Evolutionary conservation across 2,888 invertebrate species (phyloP).

Genomic region (Blomia tropicalis): DNA sequence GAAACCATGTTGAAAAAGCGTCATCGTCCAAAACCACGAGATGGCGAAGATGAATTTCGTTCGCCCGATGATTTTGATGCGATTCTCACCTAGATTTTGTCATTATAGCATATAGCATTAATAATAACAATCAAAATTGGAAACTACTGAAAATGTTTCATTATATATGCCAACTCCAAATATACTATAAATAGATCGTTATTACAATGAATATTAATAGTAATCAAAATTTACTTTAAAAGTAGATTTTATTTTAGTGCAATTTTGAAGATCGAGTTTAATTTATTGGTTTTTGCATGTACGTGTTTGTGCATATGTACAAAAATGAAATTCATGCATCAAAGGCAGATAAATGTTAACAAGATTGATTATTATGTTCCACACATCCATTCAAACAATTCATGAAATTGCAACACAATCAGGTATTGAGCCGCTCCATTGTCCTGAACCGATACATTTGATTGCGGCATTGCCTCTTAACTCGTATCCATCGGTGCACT

Average conservation of each 20-base stretch:
- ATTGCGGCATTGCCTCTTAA: conserved; percentile 60
- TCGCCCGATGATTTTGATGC: conserved; percentile 5
- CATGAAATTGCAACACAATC: conserved; percentile 41
- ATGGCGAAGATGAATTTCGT: neutral
- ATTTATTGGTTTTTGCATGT: no score
- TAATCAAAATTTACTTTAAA: no score
- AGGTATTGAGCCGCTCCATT: conserved; percentile 71
- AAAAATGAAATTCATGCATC: neutral
- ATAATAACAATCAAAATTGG: no score
- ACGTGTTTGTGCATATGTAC: neutral
- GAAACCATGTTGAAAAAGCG: neutral
- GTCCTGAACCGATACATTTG: conserved; percentile 60
- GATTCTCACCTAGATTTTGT: conserved; percentile 7
- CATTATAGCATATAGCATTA: no score
- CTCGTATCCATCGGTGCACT: conserved; percentile 58
- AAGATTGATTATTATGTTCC: neutral
- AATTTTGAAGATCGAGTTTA: no score
- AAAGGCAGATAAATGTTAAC: neutral
- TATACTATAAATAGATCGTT: no score
- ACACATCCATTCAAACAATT: no score
- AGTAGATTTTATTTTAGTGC: no score
- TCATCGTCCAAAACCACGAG: neutral
- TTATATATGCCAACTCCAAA: no score
- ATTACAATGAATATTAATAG: no score
- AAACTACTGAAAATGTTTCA: no score